Percentiles rank a stretch among this genome's conserved stretches.
Conservation (phyloP, 1,140 invertebrate species). For the Pachypeltis micranthus region DNA sequence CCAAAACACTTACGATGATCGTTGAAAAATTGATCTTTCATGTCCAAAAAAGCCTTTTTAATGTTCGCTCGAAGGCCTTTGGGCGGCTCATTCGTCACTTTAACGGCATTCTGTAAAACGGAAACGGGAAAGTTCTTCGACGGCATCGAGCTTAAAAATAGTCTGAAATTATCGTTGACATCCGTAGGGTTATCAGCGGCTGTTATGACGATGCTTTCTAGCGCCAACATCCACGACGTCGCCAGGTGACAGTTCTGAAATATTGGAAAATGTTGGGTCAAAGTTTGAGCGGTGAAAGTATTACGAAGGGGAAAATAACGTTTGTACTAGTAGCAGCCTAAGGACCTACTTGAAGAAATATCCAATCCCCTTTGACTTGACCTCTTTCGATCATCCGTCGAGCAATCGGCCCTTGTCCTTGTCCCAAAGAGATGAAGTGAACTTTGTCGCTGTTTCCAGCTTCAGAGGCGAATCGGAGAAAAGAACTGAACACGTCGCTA, state of each 20-base stretch:
- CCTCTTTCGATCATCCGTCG: constrained; percentile 66
- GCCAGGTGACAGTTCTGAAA: constrained; percentile 82
- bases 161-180: constrained; percentile 58
- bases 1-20: constrained; percentile 47
- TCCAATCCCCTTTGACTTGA: constrained; percentile 60
- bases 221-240: constrained; percentile 73
- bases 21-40: constrained; percentile 68
- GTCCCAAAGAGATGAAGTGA: constrained; percentile 75
- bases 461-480: constrained; percentile 67
- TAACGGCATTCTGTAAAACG: constrained; percentile 80
- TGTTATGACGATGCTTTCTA: constrained; percentile 57
- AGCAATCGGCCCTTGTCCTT: constrained; percentile 77
- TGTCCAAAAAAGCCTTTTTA: constrained; percentile 63
- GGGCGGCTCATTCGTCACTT: constrained; percentile 86
- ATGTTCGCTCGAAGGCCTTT: constrained; percentile 74
- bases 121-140: constrained; percentile 75
- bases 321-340: too few relatives aligned
- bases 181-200: constrained; percentile 48
- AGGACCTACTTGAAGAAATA: constrained; percentile 66
- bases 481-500: constrained; percentile 74
- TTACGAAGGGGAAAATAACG: too few relatives aligned
- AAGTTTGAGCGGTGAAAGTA: too few relatives aligned
- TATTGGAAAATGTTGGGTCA: too few relatives aligned
- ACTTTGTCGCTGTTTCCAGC: constrained; percentile 62
- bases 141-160: constrained; percentile 82